These are phyloP conservation scores for Steinernema hermaphroditum DNA, from an alignment of 2,888 invertebrate species.

Conservation along the genomic window DNA sequence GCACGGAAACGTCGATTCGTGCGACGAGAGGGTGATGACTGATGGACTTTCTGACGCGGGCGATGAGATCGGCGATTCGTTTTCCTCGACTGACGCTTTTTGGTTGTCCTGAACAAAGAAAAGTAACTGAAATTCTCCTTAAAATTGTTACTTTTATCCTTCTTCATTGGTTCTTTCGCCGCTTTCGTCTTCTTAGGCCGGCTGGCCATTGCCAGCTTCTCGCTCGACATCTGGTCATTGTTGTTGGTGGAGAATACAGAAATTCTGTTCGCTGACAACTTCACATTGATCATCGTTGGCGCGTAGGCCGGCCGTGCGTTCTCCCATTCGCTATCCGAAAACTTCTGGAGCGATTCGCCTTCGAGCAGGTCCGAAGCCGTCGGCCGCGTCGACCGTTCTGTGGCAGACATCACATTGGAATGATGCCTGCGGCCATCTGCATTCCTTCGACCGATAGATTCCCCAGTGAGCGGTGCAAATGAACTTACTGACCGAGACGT, in stretches of 20 bases:
- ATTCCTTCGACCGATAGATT: background rate
- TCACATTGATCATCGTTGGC: background rate
- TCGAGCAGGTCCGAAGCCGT: background rate
- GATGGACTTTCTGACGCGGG: background rate
- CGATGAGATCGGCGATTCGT: background rate
- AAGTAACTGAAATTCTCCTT: background rate
- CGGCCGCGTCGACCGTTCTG: background rate
- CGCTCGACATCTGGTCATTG: background rate
- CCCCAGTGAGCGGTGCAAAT: background rate
- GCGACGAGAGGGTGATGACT: background rate
- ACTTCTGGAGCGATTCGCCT: conserved; percentile 14
- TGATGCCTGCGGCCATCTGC: background rate
- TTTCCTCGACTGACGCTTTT: background rate
- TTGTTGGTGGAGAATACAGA: conserved; percentile 2
- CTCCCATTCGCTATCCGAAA: background rate
- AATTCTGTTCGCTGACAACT: background rate
- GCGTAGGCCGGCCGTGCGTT: background rate
- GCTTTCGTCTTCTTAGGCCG: background rate
- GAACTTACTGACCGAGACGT: background rate
- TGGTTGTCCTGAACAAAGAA: background rate
- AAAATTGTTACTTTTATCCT: background rate
- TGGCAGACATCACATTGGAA: background rate
- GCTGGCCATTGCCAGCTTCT: background rate
- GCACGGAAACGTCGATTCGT: background rate
- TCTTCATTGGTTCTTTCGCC: background rate